Percentiles rank a stretch among this genome's conserved stretches.
Conservation (phyloP, 2,797 vertebrate genomes). For the Myotis daubentonii region DNA sequence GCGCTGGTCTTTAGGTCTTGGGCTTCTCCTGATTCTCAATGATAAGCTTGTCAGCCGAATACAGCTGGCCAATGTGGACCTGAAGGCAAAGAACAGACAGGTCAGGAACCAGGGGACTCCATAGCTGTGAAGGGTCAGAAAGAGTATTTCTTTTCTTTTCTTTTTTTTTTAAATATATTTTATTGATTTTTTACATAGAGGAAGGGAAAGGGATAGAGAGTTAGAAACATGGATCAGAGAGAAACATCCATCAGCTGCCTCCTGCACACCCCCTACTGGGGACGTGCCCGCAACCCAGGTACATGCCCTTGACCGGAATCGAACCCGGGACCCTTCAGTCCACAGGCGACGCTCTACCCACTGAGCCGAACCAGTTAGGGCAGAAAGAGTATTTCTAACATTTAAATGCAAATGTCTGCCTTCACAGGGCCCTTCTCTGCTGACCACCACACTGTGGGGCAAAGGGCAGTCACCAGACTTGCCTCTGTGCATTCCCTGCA, state of each 20-base stretch:
- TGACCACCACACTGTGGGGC: background rate
- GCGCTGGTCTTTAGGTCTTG: slow-evolving; percentile 49
- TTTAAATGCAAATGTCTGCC: background rate
- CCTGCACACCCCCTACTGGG: too few relatives aligned
- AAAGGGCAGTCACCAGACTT: background rate
- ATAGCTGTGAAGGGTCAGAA: background rate
- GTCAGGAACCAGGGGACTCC: background rate
- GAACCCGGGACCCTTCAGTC: too few relatives aligned
- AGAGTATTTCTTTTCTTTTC: too few relatives aligned
- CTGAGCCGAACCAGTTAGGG: too few relatives aligned
- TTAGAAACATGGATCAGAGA: too few relatives aligned
- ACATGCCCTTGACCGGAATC: too few relatives aligned
- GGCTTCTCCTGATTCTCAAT: slow-evolving; percentile 85
- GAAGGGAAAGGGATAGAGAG: too few relatives aligned
- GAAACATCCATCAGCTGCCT: too few relatives aligned
- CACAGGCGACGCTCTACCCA: too few relatives aligned
- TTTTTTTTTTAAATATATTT: too few relatives aligned
- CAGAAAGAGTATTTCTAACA: background rate
- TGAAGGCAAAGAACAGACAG: slow-evolving; percentile 79
- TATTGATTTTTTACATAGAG: too few relatives aligned
- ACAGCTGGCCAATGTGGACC: slow-evolving; percentile 88
- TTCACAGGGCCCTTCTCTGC: background rate
- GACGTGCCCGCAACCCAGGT: too few relatives aligned
- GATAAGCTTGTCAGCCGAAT: slow-evolving; percentile 85
- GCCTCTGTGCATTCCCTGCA: background rate